Percentiles rank a stretch among this genome's conserved stretches.
These are phyloP conservation scores for Trilocha varians DNA, from an alignment of 2,888 invertebrate genomes.

Conservation along the genomic window DNA sequence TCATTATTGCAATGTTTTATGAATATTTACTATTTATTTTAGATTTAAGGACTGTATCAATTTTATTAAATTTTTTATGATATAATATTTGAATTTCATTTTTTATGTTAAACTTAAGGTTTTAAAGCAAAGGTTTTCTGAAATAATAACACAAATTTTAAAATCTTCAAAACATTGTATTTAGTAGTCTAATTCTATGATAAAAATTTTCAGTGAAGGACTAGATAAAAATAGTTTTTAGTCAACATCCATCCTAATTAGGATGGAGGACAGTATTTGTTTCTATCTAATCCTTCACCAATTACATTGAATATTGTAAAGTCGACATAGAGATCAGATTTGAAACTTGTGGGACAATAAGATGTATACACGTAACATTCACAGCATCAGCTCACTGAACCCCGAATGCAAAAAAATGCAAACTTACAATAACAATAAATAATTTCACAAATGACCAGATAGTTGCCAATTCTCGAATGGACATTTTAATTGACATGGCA, in stretches of 20 bases:
- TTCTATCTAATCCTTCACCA: constrained; percentile 47
- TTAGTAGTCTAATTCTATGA: constrained; percentile 62
- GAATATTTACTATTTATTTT: constrained; percentile 27
- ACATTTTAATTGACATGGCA: constrained; percentile 71
- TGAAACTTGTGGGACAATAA: constrained; percentile 47
- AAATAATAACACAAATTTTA: constrained; percentile 23
- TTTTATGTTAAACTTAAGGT: no score
- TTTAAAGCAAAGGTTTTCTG: no score
- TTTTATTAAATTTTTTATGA: constrained; percentile 1
- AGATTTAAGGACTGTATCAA: neutral
- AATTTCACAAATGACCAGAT: constrained; percentile 62
- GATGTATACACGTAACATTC: constrained; percentile 19
- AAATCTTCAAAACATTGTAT: constrained; percentile 58
- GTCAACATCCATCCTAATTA: constrained; percentile 22
- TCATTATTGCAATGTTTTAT: constrained; percentile 30
- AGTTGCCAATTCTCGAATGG: constrained; percentile 57
- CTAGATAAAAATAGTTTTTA: constrained; percentile 28
- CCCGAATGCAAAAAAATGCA: constrained; percentile 56
- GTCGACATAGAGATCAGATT: constrained; percentile 65
- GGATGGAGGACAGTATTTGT: constrained; percentile 14
- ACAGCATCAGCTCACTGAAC: constrained; percentile 35
- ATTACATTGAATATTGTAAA: constrained; percentile 49
- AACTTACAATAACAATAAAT: constrained; percentile 62
- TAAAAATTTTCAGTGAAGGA: constrained; percentile 50
- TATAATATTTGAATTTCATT: no score